These are phyloP conservation scores for Aspidiotus rigidus DNA, from an alignment of 2,888 invertebrate species.

Conservation along the genomic window DNA sequence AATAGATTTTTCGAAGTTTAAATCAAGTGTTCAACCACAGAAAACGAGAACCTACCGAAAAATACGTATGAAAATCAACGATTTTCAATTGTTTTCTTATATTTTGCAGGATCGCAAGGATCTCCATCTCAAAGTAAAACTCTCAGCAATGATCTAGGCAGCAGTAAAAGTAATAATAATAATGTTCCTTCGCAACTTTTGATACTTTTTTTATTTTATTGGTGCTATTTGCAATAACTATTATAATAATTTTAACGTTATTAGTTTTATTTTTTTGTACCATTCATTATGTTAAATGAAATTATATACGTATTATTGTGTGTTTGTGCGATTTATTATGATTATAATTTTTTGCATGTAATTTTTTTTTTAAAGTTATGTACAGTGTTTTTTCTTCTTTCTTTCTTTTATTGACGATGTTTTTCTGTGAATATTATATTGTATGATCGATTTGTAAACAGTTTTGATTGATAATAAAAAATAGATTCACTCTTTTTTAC, in stretches of 20 bases:
- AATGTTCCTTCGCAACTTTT: conserved; percentile 27
- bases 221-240: background rate
- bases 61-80: no score
- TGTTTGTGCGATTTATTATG: background rate
- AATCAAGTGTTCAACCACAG: no score
- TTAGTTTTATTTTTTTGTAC: conserved; percentile 4
- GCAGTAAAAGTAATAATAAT: conserved; percentile 8
- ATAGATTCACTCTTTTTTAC: no score
- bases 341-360: background rate
- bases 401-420: no score
- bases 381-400: background rate
- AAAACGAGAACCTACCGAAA: no score
- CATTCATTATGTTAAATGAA: conserved; percentile 1
- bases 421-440: background rate
- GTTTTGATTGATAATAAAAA: no score
- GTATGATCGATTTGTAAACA: no score
- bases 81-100: background rate
- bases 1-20: no score
- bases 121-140: conserved; percentile 21
- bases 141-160: background rate
- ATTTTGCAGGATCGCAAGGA: conserved; percentile 16
- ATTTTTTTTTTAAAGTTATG: background rate
- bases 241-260: no score
- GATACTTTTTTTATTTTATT: conserved; percentile 15
- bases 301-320: background rate